These are phyloP conservation scores for Probaryconus sp. DNA, from an alignment of 1,140 invertebrate genomes.

Conservation along the genomic window DNA sequence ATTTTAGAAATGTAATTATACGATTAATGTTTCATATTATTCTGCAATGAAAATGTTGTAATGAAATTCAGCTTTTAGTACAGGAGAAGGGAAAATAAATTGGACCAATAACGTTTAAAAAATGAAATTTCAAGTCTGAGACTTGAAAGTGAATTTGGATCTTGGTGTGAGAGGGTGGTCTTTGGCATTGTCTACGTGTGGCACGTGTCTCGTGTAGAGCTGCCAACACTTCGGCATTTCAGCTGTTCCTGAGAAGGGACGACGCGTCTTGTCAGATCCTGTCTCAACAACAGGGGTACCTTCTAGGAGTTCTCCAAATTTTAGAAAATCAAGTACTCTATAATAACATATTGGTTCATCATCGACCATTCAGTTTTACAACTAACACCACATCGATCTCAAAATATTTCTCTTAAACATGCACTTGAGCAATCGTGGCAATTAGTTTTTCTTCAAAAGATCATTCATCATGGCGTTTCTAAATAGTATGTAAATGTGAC, in stretches of 20 bases:
- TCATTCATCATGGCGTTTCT: too few species aligned
- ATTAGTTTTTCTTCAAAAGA: neutral
- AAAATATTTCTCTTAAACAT: too few species aligned
- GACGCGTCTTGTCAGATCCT: conserved; percentile 5
- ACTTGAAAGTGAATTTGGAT: conserved; percentile 29
- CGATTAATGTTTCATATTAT: too few species aligned
- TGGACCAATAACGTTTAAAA: conserved; percentile 4
- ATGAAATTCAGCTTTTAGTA: too few species aligned
- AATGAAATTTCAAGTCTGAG: conserved; percentile 7
- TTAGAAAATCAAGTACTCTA: conserved; percentile 1
- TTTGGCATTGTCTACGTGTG: conserved; percentile 16
- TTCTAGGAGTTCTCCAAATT: too few species aligned
- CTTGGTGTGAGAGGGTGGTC: conserved; percentile 8
- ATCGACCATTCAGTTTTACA: conserved; percentile 7
- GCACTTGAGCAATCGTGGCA: conserved; percentile 10
- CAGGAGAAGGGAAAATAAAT: too few species aligned
- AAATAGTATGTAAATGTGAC: too few species aligned
- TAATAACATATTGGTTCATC: neutral
- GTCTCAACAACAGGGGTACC: too few species aligned
- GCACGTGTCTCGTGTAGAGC: conserved; percentile 21
- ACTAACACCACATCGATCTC: conserved; percentile 14
- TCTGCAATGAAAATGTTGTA: too few species aligned
- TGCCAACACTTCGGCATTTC: conserved; percentile 29
- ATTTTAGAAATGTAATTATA: too few species aligned
- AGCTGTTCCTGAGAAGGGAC: neutral